Evolutionary conservation across 53 echinoderm and acorn worm species (phyloP), one percentile per base, ranked within the genome.

Genomic region (Mesocentrotus franciscanus): DNA sequence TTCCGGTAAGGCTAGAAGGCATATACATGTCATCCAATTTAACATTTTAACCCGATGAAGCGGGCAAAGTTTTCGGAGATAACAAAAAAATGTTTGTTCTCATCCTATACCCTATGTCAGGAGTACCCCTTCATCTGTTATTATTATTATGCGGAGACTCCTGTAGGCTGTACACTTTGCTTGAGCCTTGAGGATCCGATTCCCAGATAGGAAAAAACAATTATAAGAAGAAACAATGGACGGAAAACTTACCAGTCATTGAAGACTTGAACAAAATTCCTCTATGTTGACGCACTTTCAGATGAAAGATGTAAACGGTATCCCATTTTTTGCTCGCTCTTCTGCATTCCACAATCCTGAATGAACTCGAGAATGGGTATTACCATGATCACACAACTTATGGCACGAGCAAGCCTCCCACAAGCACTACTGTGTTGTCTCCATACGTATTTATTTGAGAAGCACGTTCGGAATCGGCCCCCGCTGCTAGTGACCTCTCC

Each of bases 401-500:
- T 32, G 33, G 81, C 36, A 42, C 9, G 81, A 42, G 42, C 74
- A 30, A 74, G 74, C 32, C 12, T 30, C 30, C 29, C 27, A 74
- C 74, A 74, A 7, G 74, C 32, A 74, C 39, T 39, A 39, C 81
- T 17, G 33, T 17, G 20, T 42, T 11, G 10, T n/a, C 20, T 81
- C 81, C 42, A 20, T 81, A 22, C 79, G 39, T 18, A 10, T 39
- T 36, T 39, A 81, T 36, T 81, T 36, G 20, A 81, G 81, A 42
- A 81, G 81, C 81, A 17, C 36, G 81, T 18, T 20, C 81, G 81
- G 42, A 18, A 81, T 81, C 42, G 42, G 81, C 81, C 81, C 81
- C 81, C 33, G 81, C 81, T 81, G 81, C 33, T 81, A 11, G 12
- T 81, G 81, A 81, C 81, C 81, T 81, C 36, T 42, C 81, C 81